Evolutionary conservation across 2,888 invertebrate genomes (phyloP).

Genomic region (Dryomyza anilis): DNA sequence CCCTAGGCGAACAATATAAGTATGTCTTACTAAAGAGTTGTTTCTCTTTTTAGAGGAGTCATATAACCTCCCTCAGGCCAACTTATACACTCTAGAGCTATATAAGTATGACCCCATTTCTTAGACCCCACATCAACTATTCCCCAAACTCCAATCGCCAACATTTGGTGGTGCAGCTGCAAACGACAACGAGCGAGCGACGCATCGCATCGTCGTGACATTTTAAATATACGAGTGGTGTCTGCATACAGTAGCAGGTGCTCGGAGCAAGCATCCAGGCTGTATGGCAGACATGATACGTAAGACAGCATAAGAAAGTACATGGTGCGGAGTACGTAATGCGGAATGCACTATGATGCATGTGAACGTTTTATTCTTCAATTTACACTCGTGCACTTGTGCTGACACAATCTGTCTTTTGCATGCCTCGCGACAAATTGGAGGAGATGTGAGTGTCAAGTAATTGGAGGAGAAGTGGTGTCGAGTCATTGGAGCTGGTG

Average conservation of each 20-base stretch:
- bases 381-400: slow-evolving; percentile 13
- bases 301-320: no score
- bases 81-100: not conserved
- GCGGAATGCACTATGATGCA: not conserved
- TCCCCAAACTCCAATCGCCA: no score
- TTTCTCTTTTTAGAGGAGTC: no score
- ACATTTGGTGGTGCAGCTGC: not conserved
- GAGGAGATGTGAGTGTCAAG: no score
- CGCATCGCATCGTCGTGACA: not conserved
- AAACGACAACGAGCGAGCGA: not conserved
- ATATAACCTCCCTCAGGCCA: no score
- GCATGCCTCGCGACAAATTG: not conserved
- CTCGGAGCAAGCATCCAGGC: not conserved
- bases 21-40: no score
- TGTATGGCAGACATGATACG: not conserved
- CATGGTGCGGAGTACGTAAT: not conserved
- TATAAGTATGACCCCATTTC: not conserved
- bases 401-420: not conserved
- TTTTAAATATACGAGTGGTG: no score
- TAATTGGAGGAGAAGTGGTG: no score
- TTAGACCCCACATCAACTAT: no score
- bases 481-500: no score
- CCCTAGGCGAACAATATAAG: no score
- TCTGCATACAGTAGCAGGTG: not conserved
- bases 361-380: slow-evolving; percentile 6